These are phyloP conservation scores for Agrotis clavis DNA, from an alignment of 2,888 invertebrate genomes.

Conservation along the genomic window DNA sequence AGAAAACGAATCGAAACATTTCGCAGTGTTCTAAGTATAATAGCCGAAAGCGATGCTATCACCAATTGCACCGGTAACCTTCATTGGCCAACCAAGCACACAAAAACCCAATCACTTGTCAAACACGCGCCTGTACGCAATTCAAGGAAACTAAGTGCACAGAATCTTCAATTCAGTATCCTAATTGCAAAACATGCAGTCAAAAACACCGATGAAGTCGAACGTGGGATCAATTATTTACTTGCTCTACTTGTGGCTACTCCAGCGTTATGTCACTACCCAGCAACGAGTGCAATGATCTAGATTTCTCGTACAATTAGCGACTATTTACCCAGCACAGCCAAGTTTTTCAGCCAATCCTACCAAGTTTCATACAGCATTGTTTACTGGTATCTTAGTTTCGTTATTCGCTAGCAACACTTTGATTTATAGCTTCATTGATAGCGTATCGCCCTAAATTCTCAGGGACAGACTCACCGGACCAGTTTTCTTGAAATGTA, in stretches of 20 bases:
- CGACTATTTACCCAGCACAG: constrained; percentile 69
- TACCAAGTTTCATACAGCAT: constrained; percentile 65
- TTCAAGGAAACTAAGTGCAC: constrained; percentile 68
- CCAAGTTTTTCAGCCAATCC: constrained; percentile 67
- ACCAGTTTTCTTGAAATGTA: constrained; percentile 77
- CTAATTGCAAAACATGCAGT: constrained; percentile 71
- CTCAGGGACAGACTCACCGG: constrained; percentile 68
- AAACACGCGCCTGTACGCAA: constrained; percentile 59
- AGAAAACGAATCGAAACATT: constrained; percentile 50
- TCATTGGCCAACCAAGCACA: constrained; percentile 69
- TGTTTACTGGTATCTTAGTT: constrained; percentile 66
- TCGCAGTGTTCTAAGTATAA: constrained; percentile 36
- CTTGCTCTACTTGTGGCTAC: constrained; percentile 76
- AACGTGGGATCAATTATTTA: constrained; percentile 89
- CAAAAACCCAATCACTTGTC: constrained; percentile 66
- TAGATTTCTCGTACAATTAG: constrained; percentile 78
- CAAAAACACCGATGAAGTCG: constrained; percentile 80
- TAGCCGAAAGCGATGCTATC: constrained; percentile 64
- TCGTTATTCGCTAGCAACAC: constrained; percentile 65
- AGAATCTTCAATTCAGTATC: constrained; percentile 69
- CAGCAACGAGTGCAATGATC: constrained; percentile 73
- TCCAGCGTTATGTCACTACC: constrained; percentile 78
- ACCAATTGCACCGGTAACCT: constrained; percentile 63
- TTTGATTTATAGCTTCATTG: constrained; percentile 76
- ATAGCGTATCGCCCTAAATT: constrained; percentile 77